Base-by-base conservation (phyloP, 2,888 invertebrate genomes). In the Polymixis flavicincta region DNA sequence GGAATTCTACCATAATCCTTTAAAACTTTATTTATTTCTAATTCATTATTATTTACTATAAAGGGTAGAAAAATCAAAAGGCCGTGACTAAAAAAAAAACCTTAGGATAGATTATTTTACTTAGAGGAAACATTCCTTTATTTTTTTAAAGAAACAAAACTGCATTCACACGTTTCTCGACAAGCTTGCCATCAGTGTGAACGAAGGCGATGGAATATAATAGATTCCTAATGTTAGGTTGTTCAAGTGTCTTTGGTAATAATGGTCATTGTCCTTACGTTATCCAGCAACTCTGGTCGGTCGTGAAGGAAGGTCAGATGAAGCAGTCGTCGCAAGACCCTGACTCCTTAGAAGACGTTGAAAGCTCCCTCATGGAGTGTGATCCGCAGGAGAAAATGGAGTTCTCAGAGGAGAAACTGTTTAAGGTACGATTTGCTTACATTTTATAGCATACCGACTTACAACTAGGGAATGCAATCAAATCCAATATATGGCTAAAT, bases 291-390 rank as follows among this genome's bases (percentile, higher is more conserved):
- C 85, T 96, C 50, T 96, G 96, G 96, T 92, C 94, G 19, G 93
- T 93, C 54, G 93, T 95, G 74, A 96, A 95, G 79, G 95, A 95
- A 83, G 93, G 94, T 7, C 94, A 95, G 69, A 89, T 90, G 88
- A 96, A 96, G 84, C 95, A 94, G 80, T 89, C 90, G 9, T 94
- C 94, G 7, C 94, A 94, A 80, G 95, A 96, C 82, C 95, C 95
- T 0, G 95, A 95, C 83, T 95, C 95, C 0, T 84, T 95, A 78
- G 96, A 95, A 48, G 96, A 96, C 73, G 92, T 94, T 8, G 96
- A 96, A 80, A 94, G 92, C 84, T 93, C 96, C 4, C 89, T 94
- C 82, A 96, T 96, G 96, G 96, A 96, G 67, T 96, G 96, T 80
- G 96, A 96, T 81, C 93, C 95, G 54, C 95, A 95, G 72, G 96